phyloP scores from a whole-genome alignment of 2,113 vertebrate genomes.

The Gadus macrocephalus region DNA sequence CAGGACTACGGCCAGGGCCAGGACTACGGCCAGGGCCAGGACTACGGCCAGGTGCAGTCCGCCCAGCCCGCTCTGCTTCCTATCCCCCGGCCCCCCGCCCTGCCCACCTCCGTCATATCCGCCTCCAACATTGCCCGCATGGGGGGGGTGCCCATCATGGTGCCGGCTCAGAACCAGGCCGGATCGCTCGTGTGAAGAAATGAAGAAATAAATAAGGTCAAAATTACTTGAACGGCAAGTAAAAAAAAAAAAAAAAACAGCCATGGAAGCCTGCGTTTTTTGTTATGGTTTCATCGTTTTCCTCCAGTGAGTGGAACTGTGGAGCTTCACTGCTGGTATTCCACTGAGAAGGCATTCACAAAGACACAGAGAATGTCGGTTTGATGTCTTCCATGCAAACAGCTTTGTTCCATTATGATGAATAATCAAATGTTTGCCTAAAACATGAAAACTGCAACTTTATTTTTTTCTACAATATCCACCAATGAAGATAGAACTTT shows the following conservation, averaged over 20 bases:
- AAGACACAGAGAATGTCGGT: neutral
- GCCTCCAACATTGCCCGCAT: conserved; percentile 78
- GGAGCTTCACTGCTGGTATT: no score
- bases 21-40: conserved; percentile 10
- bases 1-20: conserved; percentile 26
- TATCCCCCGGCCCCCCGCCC: conserved; percentile 1
- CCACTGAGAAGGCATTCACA: neutral
- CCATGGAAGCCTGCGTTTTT: conserved; percentile 1
- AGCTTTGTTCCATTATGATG: no score
- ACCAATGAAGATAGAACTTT: no score
- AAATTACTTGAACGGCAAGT: no score
- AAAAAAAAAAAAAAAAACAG: neutral
- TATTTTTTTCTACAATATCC: no score
- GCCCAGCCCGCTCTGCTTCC: conserved; percentile 37
- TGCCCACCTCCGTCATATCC: conserved; percentile 60
- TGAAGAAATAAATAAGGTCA: no score
- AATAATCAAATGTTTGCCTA: no score
- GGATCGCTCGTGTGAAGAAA: conserved; percentile 82
- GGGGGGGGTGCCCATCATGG: conserved; percentile 86
- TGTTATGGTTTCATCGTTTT: neutral
- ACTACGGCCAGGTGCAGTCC: conserved; percentile 23
- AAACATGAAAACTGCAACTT: no score
- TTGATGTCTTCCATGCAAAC: neutral
- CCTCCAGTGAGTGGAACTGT: no score
- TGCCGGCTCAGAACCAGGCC: conserved; percentile 84